Base-by-base conservation (phyloP, 2,888 invertebrate species). In the Polylopha cassiicola region DNA sequence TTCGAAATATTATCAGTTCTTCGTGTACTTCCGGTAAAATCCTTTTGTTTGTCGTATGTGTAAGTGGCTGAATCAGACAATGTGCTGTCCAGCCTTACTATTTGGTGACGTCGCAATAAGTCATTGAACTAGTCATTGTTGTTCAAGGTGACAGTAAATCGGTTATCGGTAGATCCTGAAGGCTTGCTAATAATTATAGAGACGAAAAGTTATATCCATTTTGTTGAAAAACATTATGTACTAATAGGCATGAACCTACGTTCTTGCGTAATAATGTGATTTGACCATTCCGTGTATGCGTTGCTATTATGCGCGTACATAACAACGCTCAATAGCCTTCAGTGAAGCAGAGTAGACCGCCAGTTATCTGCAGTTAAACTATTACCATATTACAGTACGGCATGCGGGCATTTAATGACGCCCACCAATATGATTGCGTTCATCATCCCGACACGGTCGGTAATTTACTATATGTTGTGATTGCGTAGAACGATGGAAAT, bases 351-450 rank as follows among this genome's bases (percentile, higher is more conserved):
- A 41, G 45, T 44, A 43, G 48, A 48, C 44, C 48, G 41, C 34
- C 50, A 47, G 65, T 72, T 67, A 73, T 60, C 53, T 53, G 51
- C 51, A 52, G 55, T 58, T 52, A 53, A 52, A 44, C 57, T 54
- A 57, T 66, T 64, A 61, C 62, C 52, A 55, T 57, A 27, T 21
- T 13, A 11, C 26, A 22, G 65, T 61, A 62, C 58, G 48, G 56
- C 55, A 70, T 71, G 69, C 65, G 65, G 65, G 65, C 54, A 65
- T 53, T 60, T 66, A 68, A 70, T 73, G 56, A 53, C 62, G 57
- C 53, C 55, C 54, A 48, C 51, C 47, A 53, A 44, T 15, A 51
- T 59, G 55, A 58, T 62, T 62, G 57, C 56, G 50, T 60, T 51
- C 55, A 50, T 56, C 46, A 39, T 9, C 21, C 27, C 33, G 7